Evolutionary conservation across 1,140 invertebrate species (phyloP), one percentile per base, ranked within the genome.

Genomic region (Stenopsyche tienmushanensis): DNA sequence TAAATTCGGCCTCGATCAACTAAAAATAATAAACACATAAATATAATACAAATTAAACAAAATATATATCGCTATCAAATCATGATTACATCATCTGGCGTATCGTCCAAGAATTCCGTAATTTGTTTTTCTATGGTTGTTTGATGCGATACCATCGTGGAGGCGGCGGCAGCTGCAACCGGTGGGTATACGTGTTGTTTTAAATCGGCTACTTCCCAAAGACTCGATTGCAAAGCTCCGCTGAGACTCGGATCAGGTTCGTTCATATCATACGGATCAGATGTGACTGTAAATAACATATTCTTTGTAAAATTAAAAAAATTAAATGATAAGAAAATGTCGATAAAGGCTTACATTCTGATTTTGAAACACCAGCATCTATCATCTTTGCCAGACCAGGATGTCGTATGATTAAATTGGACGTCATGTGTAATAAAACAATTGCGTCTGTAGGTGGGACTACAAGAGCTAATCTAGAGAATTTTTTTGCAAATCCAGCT

Each of bases 401-500:
- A 82, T 98, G 96, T 39, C 94, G 81, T 21, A 94, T 80, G 23
- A 98, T 78, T 23, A 98, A 78, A 80, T 98, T 97, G 17, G 87
- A 86, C 39, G 98, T 86, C 52, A 98, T 91, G 17, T 89, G 84
- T 64, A 96, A 80, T 68, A 97, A 85, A 18, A 93, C 85, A 5
- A 86, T 78, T 18, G 93, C 85, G 74, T 93, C 90, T 65, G 90
- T 87, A 0, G 92, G 84, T 15, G 91, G 89, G 20, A 94, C 93
- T 21, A 88, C 80, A 1, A 99, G 80, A 10, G 89, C 85, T 34
- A 98, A 80, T 8, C 96, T 85, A 0, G 93, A 85, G 39, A 97
- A 77, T 58, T 91, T 86, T 80, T 99, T 99, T 2, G 88, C 88
- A 80, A 98, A 99, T 1, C 95, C 92, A 0, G 94, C 96, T 7